Base-by-base conservation (phyloP, 2,888 invertebrate species). In the Cosmorhoe ocellata region DNA sequence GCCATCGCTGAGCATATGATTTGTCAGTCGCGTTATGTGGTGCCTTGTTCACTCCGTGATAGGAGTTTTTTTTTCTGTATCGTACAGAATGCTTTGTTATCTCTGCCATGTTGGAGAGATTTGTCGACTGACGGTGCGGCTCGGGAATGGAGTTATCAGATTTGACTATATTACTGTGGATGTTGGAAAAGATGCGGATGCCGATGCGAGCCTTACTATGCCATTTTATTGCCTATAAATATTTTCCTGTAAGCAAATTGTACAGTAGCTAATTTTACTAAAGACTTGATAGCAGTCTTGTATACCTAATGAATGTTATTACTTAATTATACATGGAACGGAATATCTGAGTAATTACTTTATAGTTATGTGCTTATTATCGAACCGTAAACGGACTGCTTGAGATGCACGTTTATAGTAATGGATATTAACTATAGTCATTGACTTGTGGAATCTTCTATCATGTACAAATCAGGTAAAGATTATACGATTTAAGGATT, bases 1-100 rank as follows among this genome's bases (percentile, higher is more conserved):
- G 63, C 95, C 95, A 32, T 95, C 95, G 11, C 88, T 95, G 61
- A 95, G 94, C 84, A 95, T 95, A 92, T 95, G 93, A 92, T 75
- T 74, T 61, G 69, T 58, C 53, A 43, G 58, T 56, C 56, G 57
- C 26, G 51, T 51, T 44, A 49, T 51, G 54, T 50, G 54, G 74
- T 76, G 73, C 74, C 71, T 79, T 70, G 74, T 79, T 79, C 63
- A 79, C 89, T 88, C 88, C 83, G 66, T 71, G 80, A 77, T 64
- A 66, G 88, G 89, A 85, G 89, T 80, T 79, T 82, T 74, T 75
- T 69, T 76, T 78, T 79, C 78, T 79, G 81, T 80, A 69, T 56
- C 49, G 54, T 60, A 74, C 77, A 72, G 81, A 76, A 78, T 67
- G 64, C 60, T 74, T 77, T 76, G 75, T 74, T 77, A 74, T 71